Percentiles rank a stretch among this genome's conserved stretches.
These are phyloP conservation scores for Zoroaster sp. DNA, from an alignment of 53 echinoderm and acorn worm species.

Conservation along the genomic window DNA sequence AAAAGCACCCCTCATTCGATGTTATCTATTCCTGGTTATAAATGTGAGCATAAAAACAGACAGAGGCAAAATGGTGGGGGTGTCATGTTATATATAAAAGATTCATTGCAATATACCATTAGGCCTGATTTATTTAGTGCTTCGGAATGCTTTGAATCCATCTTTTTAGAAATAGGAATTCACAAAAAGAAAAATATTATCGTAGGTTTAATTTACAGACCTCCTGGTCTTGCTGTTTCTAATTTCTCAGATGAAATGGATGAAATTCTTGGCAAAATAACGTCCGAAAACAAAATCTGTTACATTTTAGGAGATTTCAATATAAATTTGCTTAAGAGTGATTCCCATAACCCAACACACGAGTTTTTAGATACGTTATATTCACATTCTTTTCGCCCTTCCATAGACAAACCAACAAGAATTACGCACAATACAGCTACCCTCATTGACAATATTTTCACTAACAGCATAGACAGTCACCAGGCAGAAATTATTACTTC, in stretches of 20 bases:
- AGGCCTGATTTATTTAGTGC: background rate
- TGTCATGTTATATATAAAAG: background rate
- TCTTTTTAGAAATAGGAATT: background rate
- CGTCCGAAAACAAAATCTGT: too few species aligned
- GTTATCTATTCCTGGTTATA: background rate
- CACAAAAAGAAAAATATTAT: background rate
- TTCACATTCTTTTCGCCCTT: background rate
- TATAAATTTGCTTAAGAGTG: too few species aligned
- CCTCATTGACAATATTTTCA: conserved; percentile 1
- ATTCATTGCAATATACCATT: background rate
- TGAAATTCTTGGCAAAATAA: too few species aligned
- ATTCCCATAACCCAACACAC: too few species aligned
- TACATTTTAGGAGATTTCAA: too few species aligned
- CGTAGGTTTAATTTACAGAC: too few species aligned
- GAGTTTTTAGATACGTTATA: too few species aligned
- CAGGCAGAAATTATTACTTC: too few species aligned
- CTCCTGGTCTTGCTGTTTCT: too few species aligned
- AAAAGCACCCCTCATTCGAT: background rate
- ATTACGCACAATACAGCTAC: background rate
- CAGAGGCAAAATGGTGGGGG: background rate
- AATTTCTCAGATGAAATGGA: too few species aligned
- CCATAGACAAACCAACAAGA: too few species aligned
- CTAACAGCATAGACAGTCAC: background rate
- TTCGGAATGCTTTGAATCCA: background rate
- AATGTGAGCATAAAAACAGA: background rate